These are phyloP conservation scores for Pempheris klunzingeri DNA, from an alignment of 2,797 vertebrate genomes.

Conservation along the genomic window DNA sequence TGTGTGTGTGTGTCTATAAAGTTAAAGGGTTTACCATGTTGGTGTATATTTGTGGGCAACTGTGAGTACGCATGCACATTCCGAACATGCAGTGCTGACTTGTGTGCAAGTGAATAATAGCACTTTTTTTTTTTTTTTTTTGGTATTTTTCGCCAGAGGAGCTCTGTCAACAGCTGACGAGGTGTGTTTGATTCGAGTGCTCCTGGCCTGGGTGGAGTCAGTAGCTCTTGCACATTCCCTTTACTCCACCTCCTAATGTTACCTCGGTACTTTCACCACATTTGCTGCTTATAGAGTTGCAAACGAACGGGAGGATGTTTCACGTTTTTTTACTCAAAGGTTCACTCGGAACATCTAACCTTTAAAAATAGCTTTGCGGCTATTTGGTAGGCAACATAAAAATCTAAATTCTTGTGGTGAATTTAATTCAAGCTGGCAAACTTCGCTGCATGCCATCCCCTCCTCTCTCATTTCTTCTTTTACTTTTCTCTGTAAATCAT, in stretches of 20 bases:
- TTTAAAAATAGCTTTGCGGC: slow-evolving; percentile 2
- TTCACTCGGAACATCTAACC: slow-evolving; percentile 5
- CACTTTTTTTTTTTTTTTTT: neutral
- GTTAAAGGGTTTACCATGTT: slow-evolving; percentile 2
- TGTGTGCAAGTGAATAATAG: slow-evolving; percentile 13
- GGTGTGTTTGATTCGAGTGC: slow-evolving; percentile 51
- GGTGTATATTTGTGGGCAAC: slow-evolving; percentile 26
- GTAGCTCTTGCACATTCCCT: slow-evolving; percentile 22
- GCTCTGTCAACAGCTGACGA: slow-evolving; percentile 43
- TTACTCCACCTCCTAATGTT: slow-evolving; percentile 26
- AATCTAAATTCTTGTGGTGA: slow-evolving; percentile 7
- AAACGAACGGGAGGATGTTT: slow-evolving; percentile 10
- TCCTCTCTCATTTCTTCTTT: slow-evolving; percentile 27
- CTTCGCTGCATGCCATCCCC: slow-evolving; percentile 13
- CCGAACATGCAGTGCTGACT: slow-evolving; percentile 20
- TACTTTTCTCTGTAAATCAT: slow-evolving; percentile 29
- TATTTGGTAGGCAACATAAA: slow-evolving; percentile 18
- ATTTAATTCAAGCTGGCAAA: slow-evolving; percentile 29
- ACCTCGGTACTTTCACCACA: slow-evolving; percentile 20
- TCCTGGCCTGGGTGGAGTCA: slow-evolving; percentile 34
- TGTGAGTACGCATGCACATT: slow-evolving; percentile 21
- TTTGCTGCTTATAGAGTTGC: slow-evolving; percentile 19
- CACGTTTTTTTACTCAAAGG: slow-evolving; percentile 23
- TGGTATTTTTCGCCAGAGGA: slow-evolving; percentile 5
- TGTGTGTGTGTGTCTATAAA: slow-evolving; percentile 36